phyloP scores from a whole-genome alignment of 2,797 vertebrate genomes.

The Gymnocypris eckloni region DNA sequence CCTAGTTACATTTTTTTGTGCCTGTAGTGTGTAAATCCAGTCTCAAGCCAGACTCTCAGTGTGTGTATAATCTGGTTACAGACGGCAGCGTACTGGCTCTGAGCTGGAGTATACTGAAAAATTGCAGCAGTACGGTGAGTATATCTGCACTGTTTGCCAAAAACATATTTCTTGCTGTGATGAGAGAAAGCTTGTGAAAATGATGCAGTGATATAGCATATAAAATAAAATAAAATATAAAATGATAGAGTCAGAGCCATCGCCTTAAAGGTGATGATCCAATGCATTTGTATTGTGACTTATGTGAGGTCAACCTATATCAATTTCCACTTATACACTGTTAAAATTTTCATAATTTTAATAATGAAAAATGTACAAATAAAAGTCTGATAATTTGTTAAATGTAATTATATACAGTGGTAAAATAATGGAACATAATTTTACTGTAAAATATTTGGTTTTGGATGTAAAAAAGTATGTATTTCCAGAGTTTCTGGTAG shows the following conservation, averaged over 20 bases:
- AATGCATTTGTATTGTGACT: background rate
- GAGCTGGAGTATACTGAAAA: constrained; percentile 98
- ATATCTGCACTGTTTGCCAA: background rate
- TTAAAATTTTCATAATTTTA: background rate
- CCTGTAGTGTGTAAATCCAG: constrained; percentile 30
- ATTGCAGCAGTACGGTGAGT: constrained; percentile 97
- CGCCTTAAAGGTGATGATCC: background rate
- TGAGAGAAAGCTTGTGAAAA: background rate
- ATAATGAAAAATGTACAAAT: background rate
- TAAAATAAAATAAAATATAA: background rate
- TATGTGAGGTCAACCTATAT: background rate
- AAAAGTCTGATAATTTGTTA: background rate
- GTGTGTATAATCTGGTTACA: constrained; percentile 73
- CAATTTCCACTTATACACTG: background rate
- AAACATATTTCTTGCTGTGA: background rate
- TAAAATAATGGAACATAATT: background rate
- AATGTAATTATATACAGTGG: background rate
- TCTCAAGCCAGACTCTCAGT: constrained; percentile 33
- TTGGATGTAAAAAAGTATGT: background rate
- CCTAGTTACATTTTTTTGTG: constrained; percentile 12
- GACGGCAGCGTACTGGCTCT: constrained; percentile 90
- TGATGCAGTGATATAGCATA: background rate
- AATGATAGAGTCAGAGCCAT: background rate
- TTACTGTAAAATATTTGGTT: background rate
- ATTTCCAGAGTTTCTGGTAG: background rate